Base-by-base conservation (phyloP, 1,140 invertebrate species). In the Tachypleus tridentatus region DNA sequence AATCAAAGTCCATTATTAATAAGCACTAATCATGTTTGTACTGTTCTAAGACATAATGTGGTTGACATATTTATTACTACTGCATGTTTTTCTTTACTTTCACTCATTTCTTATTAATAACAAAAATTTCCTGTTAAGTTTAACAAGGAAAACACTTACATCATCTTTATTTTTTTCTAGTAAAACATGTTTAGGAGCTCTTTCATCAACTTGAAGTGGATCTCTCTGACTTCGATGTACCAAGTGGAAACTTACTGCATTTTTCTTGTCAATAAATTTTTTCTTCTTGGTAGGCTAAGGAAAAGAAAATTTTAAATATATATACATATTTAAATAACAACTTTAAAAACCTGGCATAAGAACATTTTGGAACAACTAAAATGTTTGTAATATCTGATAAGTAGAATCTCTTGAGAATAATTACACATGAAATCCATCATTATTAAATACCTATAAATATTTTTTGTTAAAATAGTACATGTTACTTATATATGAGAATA, bases 161-260 rank as follows among this genome's bases (percentile, higher is more conserved):
- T 48, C 59, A 8, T 57, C 51, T 48, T 49, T 56, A 53, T 63
- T 63, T 70, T 58, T 79, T 65, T 61, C 72, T 5, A 92, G 78
- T 1, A 97, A 80, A 56, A 97, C 92, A 73, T 84, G 80, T 74
- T 95, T 87, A 3, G 93, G 90, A 6, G 92, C 91, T 64, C 78
- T 87, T 76, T 93, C 89, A 80, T 96, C 91, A 4, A 86, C 88
- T 11, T 85, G 80, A 10, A 97, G 75, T 3, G 93, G 94, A 85
- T 97, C 93, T 73, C 85, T 85, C 77, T 97, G 93, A 73, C 91
- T 94, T 74, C 93, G 82, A 74, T 95, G 88, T 7, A 96, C 90
- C 63, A 98, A 77, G 75, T 90, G 85, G 76, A 97, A 98, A 3
- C 90, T 95, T 5, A 93, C 85, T 1, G 91, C 84, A 75, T 88